Percentiles rank a stretch among this genome's conserved stretches.
Conservation (phyloP, 2,113 vertebrate genomes). For the Donacobius atricapilla region DNA sequence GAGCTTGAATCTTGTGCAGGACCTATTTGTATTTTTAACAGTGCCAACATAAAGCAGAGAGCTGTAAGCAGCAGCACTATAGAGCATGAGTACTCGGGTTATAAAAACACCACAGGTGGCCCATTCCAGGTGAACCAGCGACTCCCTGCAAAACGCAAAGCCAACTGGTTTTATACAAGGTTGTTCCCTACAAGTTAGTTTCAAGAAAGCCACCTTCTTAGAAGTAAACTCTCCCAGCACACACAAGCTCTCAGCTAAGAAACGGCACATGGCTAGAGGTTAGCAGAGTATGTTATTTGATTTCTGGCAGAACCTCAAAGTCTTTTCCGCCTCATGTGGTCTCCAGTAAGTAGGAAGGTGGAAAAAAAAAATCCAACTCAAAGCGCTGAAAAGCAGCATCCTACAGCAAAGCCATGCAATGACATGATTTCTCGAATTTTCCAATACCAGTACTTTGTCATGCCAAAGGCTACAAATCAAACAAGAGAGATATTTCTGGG, state of each 20-base stretch:
- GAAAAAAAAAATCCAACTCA: not conserved
- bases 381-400: not conserved
- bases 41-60: not conserved
- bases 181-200: not conserved
- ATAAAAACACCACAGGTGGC: rapidly evolving
- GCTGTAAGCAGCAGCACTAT: not conserved
- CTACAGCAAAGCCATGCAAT: constrained; percentile 3
- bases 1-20: not conserved
- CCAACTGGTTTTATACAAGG: not conserved
- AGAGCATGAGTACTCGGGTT: not conserved
- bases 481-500: constrained; percentile 48
- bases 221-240: not conserved
- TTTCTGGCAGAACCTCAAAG: constrained; percentile 31
- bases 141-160: not conserved
- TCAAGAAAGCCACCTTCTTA: not conserved
- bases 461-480: constrained; percentile 66
- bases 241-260: not conserved
- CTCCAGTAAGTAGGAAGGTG: not conserved
- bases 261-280: not conserved
- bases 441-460: constrained; percentile 52
- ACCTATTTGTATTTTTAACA: not conserved
- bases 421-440: constrained; percentile 1
- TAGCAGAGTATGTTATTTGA: not conserved
- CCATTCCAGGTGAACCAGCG: rapidly evolving
- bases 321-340: not conserved